Conservation (phyloP, 2,797 vertebrate species). For the Netta rufina region DNA sequence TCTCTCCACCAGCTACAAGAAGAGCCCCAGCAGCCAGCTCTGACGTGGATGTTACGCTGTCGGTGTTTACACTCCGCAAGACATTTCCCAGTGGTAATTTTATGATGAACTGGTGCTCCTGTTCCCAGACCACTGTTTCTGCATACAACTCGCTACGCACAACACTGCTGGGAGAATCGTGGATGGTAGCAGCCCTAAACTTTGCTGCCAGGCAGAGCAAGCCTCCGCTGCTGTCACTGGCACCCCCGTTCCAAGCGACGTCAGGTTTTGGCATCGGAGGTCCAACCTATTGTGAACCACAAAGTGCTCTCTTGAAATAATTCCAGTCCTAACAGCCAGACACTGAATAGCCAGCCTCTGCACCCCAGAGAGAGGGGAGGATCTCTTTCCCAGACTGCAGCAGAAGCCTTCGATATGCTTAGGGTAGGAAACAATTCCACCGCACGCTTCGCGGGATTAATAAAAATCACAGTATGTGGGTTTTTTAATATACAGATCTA, state of each 20-base stretch:
- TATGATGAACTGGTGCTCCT: not conserved
- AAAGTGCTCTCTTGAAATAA: not conserved
- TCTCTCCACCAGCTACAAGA: not conserved
- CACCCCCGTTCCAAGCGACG: not conserved
- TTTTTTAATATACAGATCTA: not conserved
- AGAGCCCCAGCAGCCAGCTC: not conserved
- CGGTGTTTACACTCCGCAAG: not conserved
- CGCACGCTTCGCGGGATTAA: not conserved
- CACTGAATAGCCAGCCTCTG: not conserved
- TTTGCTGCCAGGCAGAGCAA: not conserved
- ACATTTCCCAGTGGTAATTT: not conserved
- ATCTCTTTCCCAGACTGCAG: not conserved
- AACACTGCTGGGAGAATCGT: not conserved
- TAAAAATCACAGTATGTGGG: not conserved
- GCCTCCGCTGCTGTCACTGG: not conserved
- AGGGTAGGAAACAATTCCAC: not conserved
- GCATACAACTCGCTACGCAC: not conserved
- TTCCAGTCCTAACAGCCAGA: not conserved
- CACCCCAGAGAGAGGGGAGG: not conserved
- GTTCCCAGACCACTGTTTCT: not conserved
- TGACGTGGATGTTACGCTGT: fast-evolving
- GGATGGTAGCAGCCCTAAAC: not conserved
- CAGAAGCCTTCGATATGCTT: fast-evolving
- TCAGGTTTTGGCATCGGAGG: not conserved
- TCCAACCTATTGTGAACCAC: not conserved